Evolutionary conservation across 1,140 invertebrate genomes (phyloP), one percentile per base, ranked within the genome.

Genomic region (Lepidurus couesii): DNA sequence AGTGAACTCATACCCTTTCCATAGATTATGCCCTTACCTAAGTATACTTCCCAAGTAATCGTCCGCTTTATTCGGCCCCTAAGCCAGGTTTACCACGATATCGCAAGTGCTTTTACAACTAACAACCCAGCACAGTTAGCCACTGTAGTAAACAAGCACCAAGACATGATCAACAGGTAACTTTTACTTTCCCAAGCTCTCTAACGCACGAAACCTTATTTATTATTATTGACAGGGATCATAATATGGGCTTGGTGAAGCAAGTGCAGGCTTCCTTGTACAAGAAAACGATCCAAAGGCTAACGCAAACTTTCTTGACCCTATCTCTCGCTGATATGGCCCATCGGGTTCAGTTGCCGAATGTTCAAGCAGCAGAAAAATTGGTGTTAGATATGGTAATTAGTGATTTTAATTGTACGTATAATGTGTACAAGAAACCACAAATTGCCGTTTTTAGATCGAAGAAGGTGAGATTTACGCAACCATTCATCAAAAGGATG

Each of bases 401-500:
- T 21, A 13, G 75, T 34, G 8, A 9, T 73, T 13, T 34, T n/a
- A n/a, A n/a, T n/a, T n/a, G n/a, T n/a, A n/a, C n/a, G n/a, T n/a
- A n/a, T 75, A 75, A 34, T 75, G 13, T 74, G 42, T 4, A 34
- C 1, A 34, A 34, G 34, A 34, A 34, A 34, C 34, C 34, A 4
- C 34, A 34, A 34, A 34, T 4, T 34, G 34, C 3, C 3, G 34
- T 34, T 84, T 85, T 75, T 83, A 98, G 96, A 98, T 99, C 82
- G 95, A 98, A 87, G 95, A 97, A 86, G 93, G 94, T 76, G 95
- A 98, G 88, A 98, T 99, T 81, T 98, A 93, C 88, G 97, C 96
- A 1, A 94, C 93, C 80, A 98, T 99, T 77, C 98, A 98, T 87
- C 95, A 98, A 86, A 96, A 96, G 86, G 96, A 98, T 87, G 96